Percentiles rank a stretch among this genome's conserved stretches.
phyloP scores from a whole-genome alignment of 2,797 vertebrate species.

The Poeciliopsis gracilis region DNA sequence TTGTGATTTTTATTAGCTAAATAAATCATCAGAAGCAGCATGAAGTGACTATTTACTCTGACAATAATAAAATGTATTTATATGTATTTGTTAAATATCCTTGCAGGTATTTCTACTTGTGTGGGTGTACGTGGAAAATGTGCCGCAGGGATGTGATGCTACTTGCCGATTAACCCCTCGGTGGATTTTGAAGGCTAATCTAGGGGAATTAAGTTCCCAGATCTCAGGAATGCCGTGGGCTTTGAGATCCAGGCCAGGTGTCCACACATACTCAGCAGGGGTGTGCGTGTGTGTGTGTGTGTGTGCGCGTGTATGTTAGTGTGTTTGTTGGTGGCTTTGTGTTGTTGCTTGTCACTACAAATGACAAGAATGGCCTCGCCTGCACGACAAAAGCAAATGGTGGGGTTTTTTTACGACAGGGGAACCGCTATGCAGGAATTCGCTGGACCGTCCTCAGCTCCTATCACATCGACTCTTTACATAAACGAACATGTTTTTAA shows the following conservation, averaged over 20 bases:
- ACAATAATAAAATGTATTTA: not conserved
- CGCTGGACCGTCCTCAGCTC: slow-evolving; percentile 38
- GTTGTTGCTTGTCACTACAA: slow-evolving; percentile 32
- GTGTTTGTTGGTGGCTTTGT: slow-evolving; percentile 33
- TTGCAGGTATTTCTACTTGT: slow-evolving; percentile 5
- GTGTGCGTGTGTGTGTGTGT: slow-evolving; percentile 25
- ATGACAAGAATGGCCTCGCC: slow-evolving; percentile 42
- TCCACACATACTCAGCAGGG: slow-evolving; percentile 44
- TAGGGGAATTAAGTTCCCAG: slow-evolving; percentile 64
- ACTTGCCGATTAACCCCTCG: slow-evolving; percentile 60
- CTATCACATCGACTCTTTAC: slow-evolving; percentile 54
- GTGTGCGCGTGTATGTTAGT: slow-evolving; percentile 21
- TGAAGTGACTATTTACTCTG: not conserved
- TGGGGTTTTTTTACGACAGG: slow-evolving; percentile 36
- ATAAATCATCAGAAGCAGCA: slow-evolving; percentile 13
- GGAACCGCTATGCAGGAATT: slow-evolving; percentile 55
- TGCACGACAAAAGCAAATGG: slow-evolving; percentile 59
- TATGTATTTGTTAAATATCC: slow-evolving; percentile 11
- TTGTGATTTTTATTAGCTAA: slow-evolving; percentile 3
- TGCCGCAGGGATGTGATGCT: slow-evolving; percentile 34
- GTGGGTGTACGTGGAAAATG: slow-evolving; percentile 26
- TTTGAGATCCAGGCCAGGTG: slow-evolving; percentile 72
- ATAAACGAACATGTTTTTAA: slow-evolving; percentile 39
- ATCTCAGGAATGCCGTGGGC: slow-evolving; percentile 54
- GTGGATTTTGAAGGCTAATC: slow-evolving; percentile 64